phyloP scores from a whole-genome alignment of 2,888 invertebrate species.

The Ennomos fuscantarius region DNA sequence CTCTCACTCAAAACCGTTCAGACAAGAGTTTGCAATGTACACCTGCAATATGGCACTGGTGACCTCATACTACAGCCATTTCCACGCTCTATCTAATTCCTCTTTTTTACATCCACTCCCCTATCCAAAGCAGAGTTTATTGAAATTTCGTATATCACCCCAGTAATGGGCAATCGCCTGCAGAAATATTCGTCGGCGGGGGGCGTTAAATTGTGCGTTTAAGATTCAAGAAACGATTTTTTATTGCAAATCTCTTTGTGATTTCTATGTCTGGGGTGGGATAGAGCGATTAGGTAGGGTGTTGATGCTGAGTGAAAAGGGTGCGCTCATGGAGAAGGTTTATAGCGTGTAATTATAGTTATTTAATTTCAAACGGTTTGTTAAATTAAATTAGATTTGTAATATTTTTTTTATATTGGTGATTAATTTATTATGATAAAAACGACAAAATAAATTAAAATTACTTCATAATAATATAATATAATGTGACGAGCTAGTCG shows the following conservation, averaged over 20 bases:
- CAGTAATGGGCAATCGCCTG: constrained; percentile 74
- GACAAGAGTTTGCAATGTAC: too few relatives aligned
- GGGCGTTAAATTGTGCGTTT: constrained; percentile 73
- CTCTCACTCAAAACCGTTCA: too few relatives aligned
- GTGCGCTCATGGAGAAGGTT: constrained; percentile 1
- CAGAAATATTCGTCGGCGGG: constrained; percentile 57
- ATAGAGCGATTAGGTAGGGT: constrained; percentile 29
- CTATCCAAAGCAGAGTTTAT: constrained; percentile 62
- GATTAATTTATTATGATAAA: too few relatives aligned
- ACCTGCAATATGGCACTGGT: too few relatives aligned
- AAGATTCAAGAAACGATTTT: constrained; percentile 57
- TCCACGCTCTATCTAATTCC: constrained; percentile 11
- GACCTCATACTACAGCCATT: background rate
- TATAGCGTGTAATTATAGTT: constrained; percentile 10
- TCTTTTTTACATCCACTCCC: constrained; percentile 40
- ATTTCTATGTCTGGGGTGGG: constrained; percentile 51
- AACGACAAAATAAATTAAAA: too few relatives aligned
- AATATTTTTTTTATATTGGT: too few relatives aligned
- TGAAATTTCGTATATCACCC: constrained; percentile 76
- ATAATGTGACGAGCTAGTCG: too few relatives aligned
- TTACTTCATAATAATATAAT: too few relatives aligned
- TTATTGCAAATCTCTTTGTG: constrained; percentile 56
- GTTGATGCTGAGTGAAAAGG: constrained; percentile 9
- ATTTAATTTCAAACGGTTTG: too few relatives aligned
- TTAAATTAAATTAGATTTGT: too few relatives aligned